Base-by-base conservation (phyloP, 2,797 vertebrate genomes). In the Eulemur rubriventer region DNA sequence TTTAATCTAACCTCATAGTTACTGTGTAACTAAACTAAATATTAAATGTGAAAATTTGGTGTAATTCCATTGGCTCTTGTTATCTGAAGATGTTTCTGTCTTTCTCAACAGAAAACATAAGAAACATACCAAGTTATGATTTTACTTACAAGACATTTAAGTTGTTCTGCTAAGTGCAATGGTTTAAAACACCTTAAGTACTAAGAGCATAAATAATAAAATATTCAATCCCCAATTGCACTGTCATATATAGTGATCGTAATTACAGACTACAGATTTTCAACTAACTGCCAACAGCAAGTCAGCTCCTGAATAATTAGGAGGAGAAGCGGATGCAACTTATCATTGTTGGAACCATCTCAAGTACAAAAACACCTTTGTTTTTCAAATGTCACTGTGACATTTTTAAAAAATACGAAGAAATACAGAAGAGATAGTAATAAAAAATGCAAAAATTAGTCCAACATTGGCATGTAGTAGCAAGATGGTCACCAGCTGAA, bases 201-300 rank as follows among this genome's bases (percentile, higher is more conserved):
- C 86, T 93, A 95, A 61, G 73, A 88, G 26, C 30, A 76, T 63
- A 92, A 95, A 88, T 88, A 81, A 92, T 94, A 93, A 97, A 94
- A 94, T 97, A 96, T 94, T 89, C 93, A 87, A 89, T 84, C 41
- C 11, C 61, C 46, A 61, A 88, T 67, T 63, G 26, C 6, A 55
- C 78, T 95, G 86, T 96, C 94, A 79, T 91, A 94, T 84, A 91
- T 67, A 87, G 89, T 28, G 61, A 97, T 96, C 95, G 78, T 97
- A 97, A 97, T 97, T 97, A 91, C 28, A 88, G 95, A 69, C 83
- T 96, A 73, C 33, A 94, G 63, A 94, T 79, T 93, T 81, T 92
- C 70, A 90, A 82, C 80, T 96, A 96, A 93, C 65, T 97, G 81
- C 89, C 84, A 96, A 73, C 35, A 93, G 70, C 90, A 89, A 87